Evolutionary conservation across 1,140 invertebrate species (phyloP), one percentile per base, ranked within the genome.

Genomic region (Notospermus geniculatus): DNA sequence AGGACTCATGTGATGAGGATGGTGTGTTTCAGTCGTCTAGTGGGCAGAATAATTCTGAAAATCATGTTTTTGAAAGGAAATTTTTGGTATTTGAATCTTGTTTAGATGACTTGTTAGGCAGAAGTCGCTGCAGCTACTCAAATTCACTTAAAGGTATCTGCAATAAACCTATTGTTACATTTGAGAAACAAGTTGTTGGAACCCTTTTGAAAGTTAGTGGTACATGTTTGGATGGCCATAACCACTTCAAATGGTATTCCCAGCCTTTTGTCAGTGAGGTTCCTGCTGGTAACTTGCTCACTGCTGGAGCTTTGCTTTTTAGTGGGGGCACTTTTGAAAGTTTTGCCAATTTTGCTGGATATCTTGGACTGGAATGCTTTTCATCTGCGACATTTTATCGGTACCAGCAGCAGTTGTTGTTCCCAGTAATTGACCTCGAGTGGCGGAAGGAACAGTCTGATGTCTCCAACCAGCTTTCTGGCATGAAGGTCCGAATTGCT

Each of bases 31-130:
- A 43, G n/a, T n/a, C n/a, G n/a, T n/a, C n/a, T n/a, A n/a, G n/a
- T n/a, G n/a, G n/a, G n/a, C n/a, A n/a, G n/a, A n/a, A n/a, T n/a
- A n/a, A n/a, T n/a, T n/a, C n/a, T n/a, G n/a, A n/a, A n/a, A n/a
- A n/a, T n/a, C n/a, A n/a, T n/a, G n/a, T n/a, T n/a, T n/a, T n/a
- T 19, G 39, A 43, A 43, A 43, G 39, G 19, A 43, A 43, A 43
- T 43, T 43, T 19, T 13, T 43, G 11, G 39, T 43, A 11, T 43
- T 19, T 11, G 39, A 43, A 43, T 43, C 39, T 43, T 43, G 39
- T 43, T 43, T 43, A 19, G 19, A 11, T 13, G 39, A 43, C 39
- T 43, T 43, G 39, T 43, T 43, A 19, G 11, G 19, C 19, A 43
- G 39, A 19, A 19, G 11, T 13, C 39, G 11, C 39, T 43, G 39